These are phyloP conservation scores for Cyphomyrmex costatus DNA, from an alignment of 1,140 invertebrate genomes.

Conservation along the genomic window DNA sequence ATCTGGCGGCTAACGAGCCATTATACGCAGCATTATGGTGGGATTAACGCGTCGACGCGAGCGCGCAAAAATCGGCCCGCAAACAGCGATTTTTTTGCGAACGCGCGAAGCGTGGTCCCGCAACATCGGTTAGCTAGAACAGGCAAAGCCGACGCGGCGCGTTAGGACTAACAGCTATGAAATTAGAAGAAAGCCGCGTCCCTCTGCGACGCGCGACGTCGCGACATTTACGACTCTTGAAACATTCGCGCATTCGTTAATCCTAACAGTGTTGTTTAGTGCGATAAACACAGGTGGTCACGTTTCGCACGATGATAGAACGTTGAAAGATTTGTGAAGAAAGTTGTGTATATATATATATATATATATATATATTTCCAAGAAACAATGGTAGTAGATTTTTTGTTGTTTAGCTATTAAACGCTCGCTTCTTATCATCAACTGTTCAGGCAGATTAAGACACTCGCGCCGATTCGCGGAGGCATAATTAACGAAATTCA, in stretches of 20 bases:
- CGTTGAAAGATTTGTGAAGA: too few species aligned
- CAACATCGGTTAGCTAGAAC: slow-evolving; percentile 33
- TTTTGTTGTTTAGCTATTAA: slow-evolving; percentile 42
- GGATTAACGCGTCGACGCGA: slow-evolving; percentile 50
- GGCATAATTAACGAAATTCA: slow-evolving; percentile 87
- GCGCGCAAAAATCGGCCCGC: slow-evolving; percentile 51
- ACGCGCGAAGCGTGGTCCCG: not conserved
- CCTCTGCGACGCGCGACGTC: not conserved
- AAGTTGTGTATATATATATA: not conserved
- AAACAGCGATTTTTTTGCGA: slow-evolving; percentile 54
- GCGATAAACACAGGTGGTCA: not conserved
- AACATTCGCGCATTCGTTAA: slow-evolving; percentile 1
- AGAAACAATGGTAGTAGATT: too few species aligned
- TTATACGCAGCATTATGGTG: slow-evolving; percentile 59
- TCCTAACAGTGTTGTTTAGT: slow-evolving; percentile 12
- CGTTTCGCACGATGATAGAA: not conserved
- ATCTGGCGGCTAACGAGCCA: slow-evolving; percentile 62
- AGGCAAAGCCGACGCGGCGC: slow-evolving; percentile 34
- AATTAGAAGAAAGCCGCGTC: slow-evolving; percentile 45
- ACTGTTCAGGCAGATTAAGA: slow-evolving; percentile 66
- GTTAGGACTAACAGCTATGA: slow-evolving; percentile 57
- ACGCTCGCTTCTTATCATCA: slow-evolving; percentile 48
- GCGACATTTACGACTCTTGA: slow-evolving; percentile 45
- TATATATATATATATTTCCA: not conserved
- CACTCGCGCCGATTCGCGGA: slow-evolving; percentile 72